These are phyloP conservation scores for Sciurus carolinensis DNA, from an alignment of 2,797 vertebrate species.

Conservation along the genomic window DNA sequence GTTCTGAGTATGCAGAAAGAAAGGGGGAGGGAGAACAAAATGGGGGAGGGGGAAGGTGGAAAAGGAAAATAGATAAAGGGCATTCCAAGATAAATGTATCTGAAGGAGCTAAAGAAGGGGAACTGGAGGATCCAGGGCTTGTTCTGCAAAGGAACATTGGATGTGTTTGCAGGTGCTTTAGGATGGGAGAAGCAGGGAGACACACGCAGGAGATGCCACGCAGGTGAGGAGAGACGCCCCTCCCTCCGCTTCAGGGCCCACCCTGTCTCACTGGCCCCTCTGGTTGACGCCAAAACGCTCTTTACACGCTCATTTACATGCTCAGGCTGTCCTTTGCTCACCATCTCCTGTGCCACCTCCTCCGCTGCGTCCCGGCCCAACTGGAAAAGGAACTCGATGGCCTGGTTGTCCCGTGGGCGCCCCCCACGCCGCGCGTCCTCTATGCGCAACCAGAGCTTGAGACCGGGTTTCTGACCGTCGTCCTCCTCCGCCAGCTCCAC, in stretches of 20 bases:
- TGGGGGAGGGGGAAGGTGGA: background rate
- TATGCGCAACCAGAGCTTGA: constrained; percentile 99
- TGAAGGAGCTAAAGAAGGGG: background rate
- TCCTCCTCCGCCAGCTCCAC: constrained; percentile 98
- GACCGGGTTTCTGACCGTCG: constrained; percentile 94
- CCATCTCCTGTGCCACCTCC: constrained; percentile 99
- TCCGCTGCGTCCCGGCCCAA: constrained; percentile 97
- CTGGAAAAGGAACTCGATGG: constrained; percentile 98
- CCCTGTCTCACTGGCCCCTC: background rate
- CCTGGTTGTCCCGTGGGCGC: constrained; percentile 99
- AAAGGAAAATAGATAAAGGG: background rate
- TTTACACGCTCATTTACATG: background rate
- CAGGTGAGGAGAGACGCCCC: background rate
- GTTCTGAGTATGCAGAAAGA: background rate
- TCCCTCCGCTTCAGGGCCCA: background rate
- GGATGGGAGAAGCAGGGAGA: background rate
- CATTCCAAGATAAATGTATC: background rate
- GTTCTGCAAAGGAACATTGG: background rate
- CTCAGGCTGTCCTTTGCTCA: constrained; percentile 86
- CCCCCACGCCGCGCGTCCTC: constrained; percentile 97
- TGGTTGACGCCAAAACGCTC: background rate
- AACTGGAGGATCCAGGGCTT: background rate
- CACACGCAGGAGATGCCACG: background rate
- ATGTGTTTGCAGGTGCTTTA: background rate
- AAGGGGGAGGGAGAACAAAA: background rate